phyloP scores from a whole-genome alignment of 2,113 vertebrate genomes.

The Ictidomys tridecemlineatus region DNA sequence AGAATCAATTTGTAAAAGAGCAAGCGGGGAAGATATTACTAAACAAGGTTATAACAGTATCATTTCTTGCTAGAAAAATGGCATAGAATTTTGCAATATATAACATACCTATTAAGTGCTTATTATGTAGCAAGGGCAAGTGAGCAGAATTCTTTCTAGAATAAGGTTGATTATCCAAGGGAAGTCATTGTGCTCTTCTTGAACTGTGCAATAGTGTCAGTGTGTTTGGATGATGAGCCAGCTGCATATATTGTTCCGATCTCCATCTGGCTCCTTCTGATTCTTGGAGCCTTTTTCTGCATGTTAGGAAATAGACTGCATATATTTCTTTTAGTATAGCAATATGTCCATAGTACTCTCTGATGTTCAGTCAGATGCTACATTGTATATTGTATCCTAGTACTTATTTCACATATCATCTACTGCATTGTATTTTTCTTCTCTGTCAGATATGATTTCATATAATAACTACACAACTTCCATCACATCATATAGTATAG shows the following conservation, averaged over 20 bases:
- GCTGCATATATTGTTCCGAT: constrained; percentile 38
- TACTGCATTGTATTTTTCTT: constrained; percentile 1
- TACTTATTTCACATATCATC: neutral
- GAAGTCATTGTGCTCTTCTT: constrained; percentile 51
- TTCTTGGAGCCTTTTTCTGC: constrained; percentile 54
- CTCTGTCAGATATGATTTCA: constrained; percentile 29
- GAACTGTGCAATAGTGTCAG: neutral
- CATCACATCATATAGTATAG: neutral
- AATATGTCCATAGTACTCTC: neutral
- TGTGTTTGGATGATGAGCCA: constrained; percentile 60
- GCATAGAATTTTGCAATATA: constrained; percentile 34
- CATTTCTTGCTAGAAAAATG: constrained; percentile 59
- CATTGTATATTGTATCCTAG: neutral
- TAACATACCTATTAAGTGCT: constrained; percentile 48
- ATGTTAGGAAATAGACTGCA: constrained; percentile 34
- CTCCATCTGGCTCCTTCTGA: constrained; percentile 53
- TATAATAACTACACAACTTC: neutral
- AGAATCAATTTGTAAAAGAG: constrained; percentile 63
- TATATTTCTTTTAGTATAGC: constrained; percentile 58
- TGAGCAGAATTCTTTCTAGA: constrained; percentile 52
- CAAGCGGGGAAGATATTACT: constrained; percentile 62
- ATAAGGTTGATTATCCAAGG: constrained; percentile 56
- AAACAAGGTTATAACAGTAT: constrained; percentile 11
- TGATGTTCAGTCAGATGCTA: constrained; percentile 9
- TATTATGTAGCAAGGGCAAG: constrained; percentile 53